These are phyloP conservation scores for Xenopus laevis DNA, from an alignment of 2,113 vertebrate genomes.

Conservation along the genomic window DNA sequence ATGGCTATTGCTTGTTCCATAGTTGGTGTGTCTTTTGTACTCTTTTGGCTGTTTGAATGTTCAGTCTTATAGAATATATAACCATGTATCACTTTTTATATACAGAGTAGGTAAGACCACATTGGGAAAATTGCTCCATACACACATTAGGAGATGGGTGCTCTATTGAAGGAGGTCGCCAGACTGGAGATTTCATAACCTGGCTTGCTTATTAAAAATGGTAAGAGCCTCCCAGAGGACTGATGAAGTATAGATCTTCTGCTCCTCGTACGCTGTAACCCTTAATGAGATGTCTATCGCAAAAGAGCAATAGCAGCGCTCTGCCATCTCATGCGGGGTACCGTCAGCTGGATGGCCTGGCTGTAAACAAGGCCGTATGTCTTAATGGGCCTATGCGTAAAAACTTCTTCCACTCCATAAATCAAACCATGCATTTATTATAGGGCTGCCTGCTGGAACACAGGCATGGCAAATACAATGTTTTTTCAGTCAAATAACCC, in stretches of 20 bases:
- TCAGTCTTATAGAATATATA: too few species aligned
- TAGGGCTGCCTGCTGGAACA: conserved; percentile 46
- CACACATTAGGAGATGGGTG: conserved; percentile 50
- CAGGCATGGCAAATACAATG: conserved; percentile 47
- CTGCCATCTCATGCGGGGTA: conserved; percentile 56
- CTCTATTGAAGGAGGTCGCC: conserved; percentile 52
- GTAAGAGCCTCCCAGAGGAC: conserved; percentile 61
- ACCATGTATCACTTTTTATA: background rate
- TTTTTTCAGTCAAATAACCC: background rate
- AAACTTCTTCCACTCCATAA: conserved; percentile 66
- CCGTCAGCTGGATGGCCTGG: conserved; percentile 62
- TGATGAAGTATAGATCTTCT: conserved; percentile 59
- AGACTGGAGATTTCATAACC: conserved; percentile 58
- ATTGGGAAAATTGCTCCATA: conserved; percentile 42
- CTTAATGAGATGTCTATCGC: conserved; percentile 65
- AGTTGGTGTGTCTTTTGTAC: too few species aligned
- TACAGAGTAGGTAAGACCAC: rapidly evolving
- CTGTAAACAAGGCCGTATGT: conserved; percentile 65
- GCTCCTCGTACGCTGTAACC: conserved; percentile 54
- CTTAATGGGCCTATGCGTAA: conserved; percentile 64
- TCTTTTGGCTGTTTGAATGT: too few species aligned
- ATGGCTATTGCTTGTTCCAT: too few species aligned
- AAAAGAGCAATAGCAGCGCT: conserved; percentile 60
- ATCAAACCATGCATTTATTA: conserved; percentile 59
- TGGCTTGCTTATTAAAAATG: conserved; percentile 62